Evolutionary conservation across 2,113 vertebrate species (phyloP).

Genomic region (Lota lota): DNA sequence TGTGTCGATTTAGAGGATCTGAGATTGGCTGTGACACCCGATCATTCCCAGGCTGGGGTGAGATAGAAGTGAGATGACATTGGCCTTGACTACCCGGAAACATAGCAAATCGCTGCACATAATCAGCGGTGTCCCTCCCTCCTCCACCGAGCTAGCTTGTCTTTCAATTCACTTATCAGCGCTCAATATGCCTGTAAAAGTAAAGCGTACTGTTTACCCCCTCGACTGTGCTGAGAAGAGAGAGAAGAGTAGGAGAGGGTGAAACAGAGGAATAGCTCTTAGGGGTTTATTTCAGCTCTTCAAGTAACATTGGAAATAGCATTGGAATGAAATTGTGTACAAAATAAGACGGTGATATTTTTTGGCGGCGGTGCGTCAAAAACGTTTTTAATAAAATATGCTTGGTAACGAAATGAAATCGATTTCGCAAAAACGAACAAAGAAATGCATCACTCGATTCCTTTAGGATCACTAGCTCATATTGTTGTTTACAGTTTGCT

Average conservation of each 20-base stretch:
- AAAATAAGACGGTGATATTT: no score
- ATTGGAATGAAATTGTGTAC: no score
- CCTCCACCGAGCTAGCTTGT: neutral
- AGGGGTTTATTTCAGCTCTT: no score
- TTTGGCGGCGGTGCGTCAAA: no score
- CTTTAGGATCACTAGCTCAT: no score
- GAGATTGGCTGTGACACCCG: conserved; percentile 14
- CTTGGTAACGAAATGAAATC: no score
- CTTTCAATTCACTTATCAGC: neutral
- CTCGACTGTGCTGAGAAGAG: conserved; percentile 31
- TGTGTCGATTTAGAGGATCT: neutral
- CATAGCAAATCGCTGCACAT: conserved; percentile 61
- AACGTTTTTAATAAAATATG: no score
- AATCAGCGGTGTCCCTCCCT: conserved; percentile 64
- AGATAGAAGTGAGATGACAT: conserved; percentile 53
- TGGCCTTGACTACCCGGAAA: conserved; percentile 58
- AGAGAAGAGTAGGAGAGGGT: conserved; percentile 32
- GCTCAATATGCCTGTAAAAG: neutral
- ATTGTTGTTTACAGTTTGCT: neutral
- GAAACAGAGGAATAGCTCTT: no score
- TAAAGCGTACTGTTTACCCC: neutral
- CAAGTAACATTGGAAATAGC: no score
- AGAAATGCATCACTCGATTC: no score
- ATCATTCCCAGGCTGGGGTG: conserved; percentile 34
- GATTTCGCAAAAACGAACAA: no score